Evolutionary conservation across 2,113 vertebrate genomes (phyloP).

Genomic region (Pyxicephalus adspersus): DNA sequence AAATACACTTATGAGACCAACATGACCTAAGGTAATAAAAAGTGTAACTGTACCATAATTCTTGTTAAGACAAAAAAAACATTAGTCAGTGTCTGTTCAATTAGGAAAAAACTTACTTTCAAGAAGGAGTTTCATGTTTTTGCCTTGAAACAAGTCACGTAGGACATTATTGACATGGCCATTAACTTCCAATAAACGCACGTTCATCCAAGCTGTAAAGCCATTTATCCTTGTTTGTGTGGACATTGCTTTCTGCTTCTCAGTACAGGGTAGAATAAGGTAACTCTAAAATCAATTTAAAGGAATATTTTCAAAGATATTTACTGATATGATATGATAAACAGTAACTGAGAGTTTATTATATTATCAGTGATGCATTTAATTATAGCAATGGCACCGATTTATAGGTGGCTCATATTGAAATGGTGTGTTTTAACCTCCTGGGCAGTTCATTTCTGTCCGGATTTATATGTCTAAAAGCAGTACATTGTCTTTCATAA

Average conservation of each 20-base stretch:
- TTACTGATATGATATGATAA: not conserved
- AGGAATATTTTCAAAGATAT: not conserved
- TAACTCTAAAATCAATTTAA: conserved; percentile 1
- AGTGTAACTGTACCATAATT: no score
- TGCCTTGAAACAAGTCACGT: conserved; percentile 58
- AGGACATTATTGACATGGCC: conserved; percentile 54
- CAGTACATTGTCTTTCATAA: no score
- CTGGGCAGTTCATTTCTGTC: no score
- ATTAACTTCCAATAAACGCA: conserved; percentile 41
- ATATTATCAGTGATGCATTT: not conserved
- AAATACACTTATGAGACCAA: no score
- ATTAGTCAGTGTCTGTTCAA: not conserved
- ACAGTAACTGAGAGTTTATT: no score
- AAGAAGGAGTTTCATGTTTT: conserved; percentile 43
- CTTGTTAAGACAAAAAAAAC: no score
- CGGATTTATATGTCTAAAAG: no score
- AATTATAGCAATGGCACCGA: not conserved
- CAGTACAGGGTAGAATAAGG: not conserved
- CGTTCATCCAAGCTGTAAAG: conserved; percentile 57
- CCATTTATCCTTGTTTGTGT: conserved; percentile 59
- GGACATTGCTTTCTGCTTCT: conserved; percentile 47
- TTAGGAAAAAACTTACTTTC: conserved; percentile 45
- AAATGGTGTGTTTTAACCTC: no score
- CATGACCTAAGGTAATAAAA: no score
- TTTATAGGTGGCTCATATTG: no score